Evolutionary conservation across 2,888 invertebrate genomes (phyloP), one percentile per base, ranked within the genome.

Genomic region (Calameuta pallipes): DNA sequence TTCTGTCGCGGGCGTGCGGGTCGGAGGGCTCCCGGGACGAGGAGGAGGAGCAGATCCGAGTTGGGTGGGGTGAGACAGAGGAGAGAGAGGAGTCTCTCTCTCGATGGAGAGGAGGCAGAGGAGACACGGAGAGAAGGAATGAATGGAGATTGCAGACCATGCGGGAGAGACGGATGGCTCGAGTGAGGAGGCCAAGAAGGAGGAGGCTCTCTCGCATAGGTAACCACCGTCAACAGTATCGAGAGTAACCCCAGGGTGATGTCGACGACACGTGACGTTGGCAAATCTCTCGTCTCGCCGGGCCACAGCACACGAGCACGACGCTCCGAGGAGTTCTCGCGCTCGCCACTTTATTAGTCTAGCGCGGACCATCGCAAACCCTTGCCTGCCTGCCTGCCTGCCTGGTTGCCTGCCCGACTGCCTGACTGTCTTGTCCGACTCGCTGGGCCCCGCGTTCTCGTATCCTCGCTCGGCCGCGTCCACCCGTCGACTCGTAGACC

Each of bases 291-390:
- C 84, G 87, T 89, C 86, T 85, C 83, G 83, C 78, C 82, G 82
- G 79, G 78, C 73, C 75, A 82, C 77, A 77, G 76, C 76, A 77
- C 75, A 76, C 78, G 76, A 78, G 73, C 79, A 69, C 75, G 82
- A 79, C 82, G 78, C 82, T 80, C 82, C 87, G 86, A 85, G 87
- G 86, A 86, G 87, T 89, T 89, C 86, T 89, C 89, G 88, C 89
- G 89, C 89, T 86, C 87, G 88, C 88, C 87, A 85, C 89, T 90
- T 90, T 90, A 90, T 90, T 90, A 90, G 90, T 90, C 90, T 88
- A 88, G 88, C 89, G 89, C 89, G 89, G 87, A 88, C 89, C 89
- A 89, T 89, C 90, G 90, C 87, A 89, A 89, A 89, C 88, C 89
- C 89, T 88, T 87, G 88, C 85, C 83, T 84, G 85, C 81, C 81